Evolutionary conservation across 2,113 vertebrate species (phyloP), one percentile per base, ranked within the genome.

Genomic region (Neolamprologus sp.): DNA sequence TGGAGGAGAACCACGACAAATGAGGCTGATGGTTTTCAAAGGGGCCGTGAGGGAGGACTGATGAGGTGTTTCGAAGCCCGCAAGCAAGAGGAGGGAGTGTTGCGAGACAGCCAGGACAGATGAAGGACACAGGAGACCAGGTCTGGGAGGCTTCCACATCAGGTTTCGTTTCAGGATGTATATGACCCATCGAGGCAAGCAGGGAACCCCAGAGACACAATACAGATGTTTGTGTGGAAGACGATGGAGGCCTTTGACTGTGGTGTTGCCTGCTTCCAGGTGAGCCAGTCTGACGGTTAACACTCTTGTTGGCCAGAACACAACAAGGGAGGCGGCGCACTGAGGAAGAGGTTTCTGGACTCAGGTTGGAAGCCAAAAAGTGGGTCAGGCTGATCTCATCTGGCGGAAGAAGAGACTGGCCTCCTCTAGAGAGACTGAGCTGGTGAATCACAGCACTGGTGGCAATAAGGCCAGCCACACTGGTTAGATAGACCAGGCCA

Each of bases 401-500:
- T 2, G 80, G 80, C 11, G 37, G 79, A 21, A 73, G 55, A 10
- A 84, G 63, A 1, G 85, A 28, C 9, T 75, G 88, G 10, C 23
- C 14, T 12, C 42, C 73, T 68, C 95, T 96, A 83, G 90, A 16
- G 37, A 97, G 95, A 54, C 95, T 40, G 1, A 97, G 97, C 84
- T 97, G 97, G 57, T 98, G 97, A 37, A 98, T 90, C 16, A 97
- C 91, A 0, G 97, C 90, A 3, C 97, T 94, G 0, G 97, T 97
- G 35, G 97, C 95, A 4, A 99, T 97, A 28, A 98, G 91, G 6
- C 98, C 94, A 0, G 98, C 97, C 2, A 99, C 96, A 7, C 98
- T 97, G 0, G 98, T 98, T 87, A 99, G 95, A 81, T 99, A 99
- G 16, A 99, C 95, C 86, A 99, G 92, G 0, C 98, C 96, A 68